Conservation (phyloP, 2,888 invertebrate species). For the Amphipoea oculea region DNA sequence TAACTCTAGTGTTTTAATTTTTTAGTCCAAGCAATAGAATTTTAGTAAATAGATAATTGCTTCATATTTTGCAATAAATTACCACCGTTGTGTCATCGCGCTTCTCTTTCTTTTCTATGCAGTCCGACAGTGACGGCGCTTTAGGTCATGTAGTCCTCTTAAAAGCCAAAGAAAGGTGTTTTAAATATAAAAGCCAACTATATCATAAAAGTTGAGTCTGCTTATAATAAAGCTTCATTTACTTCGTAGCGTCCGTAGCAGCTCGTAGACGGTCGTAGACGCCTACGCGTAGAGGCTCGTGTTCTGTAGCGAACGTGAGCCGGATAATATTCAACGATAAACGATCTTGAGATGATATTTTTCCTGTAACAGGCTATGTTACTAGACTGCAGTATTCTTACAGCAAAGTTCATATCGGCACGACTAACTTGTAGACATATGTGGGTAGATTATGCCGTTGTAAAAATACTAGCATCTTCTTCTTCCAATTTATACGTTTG, state of each 20-base stretch:
- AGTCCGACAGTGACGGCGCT: too few relatives aligned
- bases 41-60: too few relatives aligned
- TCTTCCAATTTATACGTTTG: not conserved
- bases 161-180: not conserved
- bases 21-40: too few relatives aligned
- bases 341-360: slow-evolving; percentile 14
- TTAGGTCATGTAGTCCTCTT: too few relatives aligned
- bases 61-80: too few relatives aligned
- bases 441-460: too few relatives aligned
- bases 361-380: not conserved
- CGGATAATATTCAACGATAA: slow-evolving; percentile 2
- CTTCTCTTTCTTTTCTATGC: too few relatives aligned
- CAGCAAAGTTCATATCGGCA: not conserved
- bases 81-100: too few relatives aligned
- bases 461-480: not conserved
- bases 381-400: not conserved
- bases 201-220: not conserved
- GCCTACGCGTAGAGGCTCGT: slow-evolving; percentile 23
- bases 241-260: slow-evolving; percentile 27
- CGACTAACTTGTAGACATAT: too few relatives aligned
- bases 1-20: too few relatives aligned
- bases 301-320: slow-evolving; percentile 24
- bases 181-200: not conserved
- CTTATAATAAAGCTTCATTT: slow-evolving; percentile 26
- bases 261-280: slow-evolving; percentile 28